Evolutionary conservation across 2,113 vertebrate genomes (phyloP).

Genomic region (Glareola pratincola): DNA sequence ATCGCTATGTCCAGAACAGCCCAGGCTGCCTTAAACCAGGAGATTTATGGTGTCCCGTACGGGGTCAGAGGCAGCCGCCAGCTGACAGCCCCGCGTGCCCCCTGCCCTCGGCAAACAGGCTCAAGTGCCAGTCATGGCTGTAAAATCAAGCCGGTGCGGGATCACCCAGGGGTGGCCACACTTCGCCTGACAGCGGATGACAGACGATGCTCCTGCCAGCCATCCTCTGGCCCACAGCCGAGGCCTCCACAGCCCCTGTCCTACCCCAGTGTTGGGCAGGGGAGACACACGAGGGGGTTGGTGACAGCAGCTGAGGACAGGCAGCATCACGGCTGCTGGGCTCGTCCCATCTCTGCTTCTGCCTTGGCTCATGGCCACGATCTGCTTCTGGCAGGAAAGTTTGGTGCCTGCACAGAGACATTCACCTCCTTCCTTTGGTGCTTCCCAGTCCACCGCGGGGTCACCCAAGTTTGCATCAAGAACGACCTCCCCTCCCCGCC

Average conservation of each 20-base stretch:
- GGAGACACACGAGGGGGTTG: background rate
- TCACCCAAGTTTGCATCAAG: background rate
- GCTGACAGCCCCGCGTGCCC: conserved; percentile 13
- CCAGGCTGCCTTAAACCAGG: background rate
- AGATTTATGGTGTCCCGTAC: conserved; percentile 20
- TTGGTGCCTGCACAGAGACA: accelerated
- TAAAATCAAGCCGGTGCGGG: background rate
- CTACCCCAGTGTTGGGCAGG: background rate
- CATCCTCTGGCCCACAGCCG: background rate
- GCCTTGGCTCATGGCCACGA: background rate
- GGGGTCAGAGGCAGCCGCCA: background rate
- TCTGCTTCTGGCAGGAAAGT: background rate
- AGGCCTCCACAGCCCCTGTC: background rate
- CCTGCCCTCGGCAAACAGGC: conserved; percentile 49
- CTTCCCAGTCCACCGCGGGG: background rate
- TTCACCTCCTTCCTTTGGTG: background rate
- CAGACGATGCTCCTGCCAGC: background rate
- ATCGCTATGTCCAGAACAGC: background rate
- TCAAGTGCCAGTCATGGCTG: conserved; percentile 58
- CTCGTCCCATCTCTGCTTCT: background rate
- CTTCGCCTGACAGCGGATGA: background rate
- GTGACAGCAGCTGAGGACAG: background rate
- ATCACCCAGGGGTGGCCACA: conserved; percentile 15
- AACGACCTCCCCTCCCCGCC: accelerated
- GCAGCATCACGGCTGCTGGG: accelerated